phyloP scores from a whole-genome alignment of 2,113 vertebrate species.

The Cryptomyrus ogoouensis region DNA sequence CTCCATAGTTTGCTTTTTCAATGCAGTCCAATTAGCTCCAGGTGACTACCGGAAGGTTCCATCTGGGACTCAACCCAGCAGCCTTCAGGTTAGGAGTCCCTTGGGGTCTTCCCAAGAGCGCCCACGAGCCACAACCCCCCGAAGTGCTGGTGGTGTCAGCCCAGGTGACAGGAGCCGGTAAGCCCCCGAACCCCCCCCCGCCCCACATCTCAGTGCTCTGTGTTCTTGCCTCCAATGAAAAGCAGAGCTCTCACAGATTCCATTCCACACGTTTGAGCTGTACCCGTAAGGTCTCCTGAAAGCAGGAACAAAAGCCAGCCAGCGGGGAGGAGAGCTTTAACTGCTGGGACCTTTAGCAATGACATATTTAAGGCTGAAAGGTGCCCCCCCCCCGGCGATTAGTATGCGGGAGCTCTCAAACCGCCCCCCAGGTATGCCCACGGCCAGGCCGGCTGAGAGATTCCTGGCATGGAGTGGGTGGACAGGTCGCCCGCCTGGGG shows the following conservation, averaged over 20 bases:
- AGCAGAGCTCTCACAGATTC: background rate
- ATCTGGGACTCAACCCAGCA: background rate
- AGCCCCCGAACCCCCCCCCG: background rate
- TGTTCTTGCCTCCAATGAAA: background rate
- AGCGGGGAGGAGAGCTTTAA: background rate
- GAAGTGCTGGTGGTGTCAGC: background rate
- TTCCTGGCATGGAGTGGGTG: conserved; percentile 36
- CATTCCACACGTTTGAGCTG: background rate
- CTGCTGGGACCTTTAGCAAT: conserved; percentile 1
- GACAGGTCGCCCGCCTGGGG: conserved; percentile 21
- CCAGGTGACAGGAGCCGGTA: background rate
- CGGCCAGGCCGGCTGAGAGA: conserved; percentile 26
- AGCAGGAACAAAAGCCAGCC: background rate
- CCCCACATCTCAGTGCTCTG: background rate
- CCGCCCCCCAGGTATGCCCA: conserved; percentile 43
- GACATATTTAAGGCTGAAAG: conserved; percentile 21
- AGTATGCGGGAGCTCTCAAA: conserved; percentile 21
- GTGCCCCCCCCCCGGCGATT: conserved; percentile 11
- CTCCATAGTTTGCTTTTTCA: background rate
- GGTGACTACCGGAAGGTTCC: background rate
- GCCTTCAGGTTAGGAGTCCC: background rate
- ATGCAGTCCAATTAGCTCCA: too few relatives aligned
- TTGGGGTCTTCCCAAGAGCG: background rate
- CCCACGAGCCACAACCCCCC: background rate
- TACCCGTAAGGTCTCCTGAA: background rate